Conservation (phyloP, 2,888 invertebrate species). For the Philopedon plagiatum region DNA sequence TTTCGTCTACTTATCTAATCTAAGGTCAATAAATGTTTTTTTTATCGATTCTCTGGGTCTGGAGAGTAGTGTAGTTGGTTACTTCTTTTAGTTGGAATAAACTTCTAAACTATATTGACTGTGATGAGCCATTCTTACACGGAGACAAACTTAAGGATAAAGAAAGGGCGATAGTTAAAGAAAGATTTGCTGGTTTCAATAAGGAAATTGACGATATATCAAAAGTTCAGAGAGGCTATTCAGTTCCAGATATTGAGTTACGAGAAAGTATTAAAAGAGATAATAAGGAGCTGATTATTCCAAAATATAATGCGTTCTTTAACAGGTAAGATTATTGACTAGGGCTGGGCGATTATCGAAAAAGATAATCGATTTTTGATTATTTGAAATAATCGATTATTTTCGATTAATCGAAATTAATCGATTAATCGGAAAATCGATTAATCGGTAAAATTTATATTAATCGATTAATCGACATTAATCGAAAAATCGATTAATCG, state of each 20-base stretch:
- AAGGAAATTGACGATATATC: constrained; percentile 94
- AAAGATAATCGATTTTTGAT: too few relatives aligned
- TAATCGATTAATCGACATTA: too few relatives aligned
- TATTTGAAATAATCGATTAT: too few relatives aligned
- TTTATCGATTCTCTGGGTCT: too few relatives aligned
- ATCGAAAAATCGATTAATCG: too few relatives aligned
- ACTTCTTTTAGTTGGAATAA: constrained; percentile 82
- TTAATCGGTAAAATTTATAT: too few relatives aligned
- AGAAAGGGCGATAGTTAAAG: constrained; percentile 88
- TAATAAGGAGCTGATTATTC: constrained; percentile 90
- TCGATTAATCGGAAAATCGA: too few relatives aligned
- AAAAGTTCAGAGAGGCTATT: constrained; percentile 89
- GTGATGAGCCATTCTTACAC: constrained; percentile 76
- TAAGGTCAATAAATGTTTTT: too few relatives aligned
- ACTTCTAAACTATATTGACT: constrained; percentile 81
- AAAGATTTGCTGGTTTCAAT: constrained; percentile 93
- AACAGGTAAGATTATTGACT: constrained; percentile 74
- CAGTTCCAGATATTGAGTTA: constrained; percentile 93
- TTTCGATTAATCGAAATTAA: too few relatives aligned
- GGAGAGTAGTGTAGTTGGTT: neutral
- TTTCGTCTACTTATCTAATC: neutral
- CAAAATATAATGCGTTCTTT: constrained; percentile 87
- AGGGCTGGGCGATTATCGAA: neutral
- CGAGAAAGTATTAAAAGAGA: constrained; percentile 90
- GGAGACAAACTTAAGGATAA: constrained; percentile 85